Base-by-base conservation (phyloP, 2,797 vertebrate genomes). In the Pampus argenteus region DNA sequence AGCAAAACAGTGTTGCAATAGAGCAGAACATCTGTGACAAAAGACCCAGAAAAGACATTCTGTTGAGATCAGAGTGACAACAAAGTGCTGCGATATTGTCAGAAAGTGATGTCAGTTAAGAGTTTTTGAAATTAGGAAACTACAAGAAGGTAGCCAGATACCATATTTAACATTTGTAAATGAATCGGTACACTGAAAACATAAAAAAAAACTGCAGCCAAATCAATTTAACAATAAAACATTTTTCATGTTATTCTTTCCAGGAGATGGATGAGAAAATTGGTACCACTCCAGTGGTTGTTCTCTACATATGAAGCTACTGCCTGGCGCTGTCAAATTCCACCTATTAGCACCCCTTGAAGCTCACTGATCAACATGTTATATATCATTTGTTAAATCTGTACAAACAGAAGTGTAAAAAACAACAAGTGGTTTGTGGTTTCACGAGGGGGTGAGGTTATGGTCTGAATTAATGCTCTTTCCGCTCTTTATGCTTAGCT, bases 1-100 rank as follows among this genome's bases (percentile, higher is more conserved):
- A 40, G 38, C 3, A 34, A 56, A 36, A 13, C 11, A 51, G 20
- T 64, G 13, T 74, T 57, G 45, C 28, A 54, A 71, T 10, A 40
- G 4, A 36, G n/a, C 22, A 18, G 14, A 56, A 56, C 60, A 50
- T 29, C 9, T 44, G 40, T 18, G n/a, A 18, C 40, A 44, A 44
- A 44, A 44, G 17, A 44, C 17, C 40, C 15, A 44, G 40, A 44
- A 40, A 18, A 44, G 40, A 44, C 6, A 44, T 44, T 44, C 40
- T 44, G 40, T 40, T 40, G 14, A 15, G 25, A 31, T 47, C 3
- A 13, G 10, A 48, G 25, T 14, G 22, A 34, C 20, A 20, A 29
- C 15, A 11, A n/a, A 29, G 4, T 23, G 22, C 3, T 13, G 28
- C 54, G 25, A 6, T 15, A n/a, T 1, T 38, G 38, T 40, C n/a